A percentile compares a stretch with the other conserved stretches of the same genome.
Conservation (phyloP, 2,888 invertebrate genomes). For the Dasypolia templi region DNA sequence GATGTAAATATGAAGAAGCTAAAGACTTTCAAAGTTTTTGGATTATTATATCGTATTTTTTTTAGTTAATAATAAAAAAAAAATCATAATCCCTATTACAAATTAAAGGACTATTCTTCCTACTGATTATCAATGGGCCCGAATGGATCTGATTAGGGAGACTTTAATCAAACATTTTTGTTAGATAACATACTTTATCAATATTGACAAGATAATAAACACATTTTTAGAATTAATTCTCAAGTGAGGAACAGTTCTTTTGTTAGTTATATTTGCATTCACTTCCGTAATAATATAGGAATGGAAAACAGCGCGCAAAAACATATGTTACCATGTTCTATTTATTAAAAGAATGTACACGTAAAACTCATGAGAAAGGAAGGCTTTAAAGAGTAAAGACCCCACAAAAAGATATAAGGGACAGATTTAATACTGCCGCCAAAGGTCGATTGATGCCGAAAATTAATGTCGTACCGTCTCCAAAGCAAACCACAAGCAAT, state of each 20-base stretch:
- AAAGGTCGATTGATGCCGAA: not conserved
- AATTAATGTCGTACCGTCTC: not conserved
- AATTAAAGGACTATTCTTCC: too few species aligned
- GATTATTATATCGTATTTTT: too few species aligned
- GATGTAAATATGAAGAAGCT: too few species aligned
- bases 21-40: too few species aligned
- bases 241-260: too few species aligned
- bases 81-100: too few species aligned
- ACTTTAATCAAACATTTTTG: not conserved
- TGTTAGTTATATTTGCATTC: too few species aligned
- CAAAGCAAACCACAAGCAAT: conserved; percentile 4
- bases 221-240: not conserved
- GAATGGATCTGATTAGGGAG: not conserved
- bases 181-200: not conserved
- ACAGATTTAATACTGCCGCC: not conserved
- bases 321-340: conserved; percentile 5
- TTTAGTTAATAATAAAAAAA: too few species aligned
- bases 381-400: conserved; percentile 13
- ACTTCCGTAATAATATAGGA: conserved; percentile 8
- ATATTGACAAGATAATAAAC: too few species aligned
- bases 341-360: not conserved
- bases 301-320: conserved; percentile 3
- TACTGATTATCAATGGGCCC: too few species aligned
- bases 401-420: not conserved
- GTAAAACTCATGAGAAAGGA: not conserved